These are phyloP conservation scores for Anabas testudineus DNA, from an alignment of 2,797 vertebrate species.

Conservation along the genomic window DNA sequence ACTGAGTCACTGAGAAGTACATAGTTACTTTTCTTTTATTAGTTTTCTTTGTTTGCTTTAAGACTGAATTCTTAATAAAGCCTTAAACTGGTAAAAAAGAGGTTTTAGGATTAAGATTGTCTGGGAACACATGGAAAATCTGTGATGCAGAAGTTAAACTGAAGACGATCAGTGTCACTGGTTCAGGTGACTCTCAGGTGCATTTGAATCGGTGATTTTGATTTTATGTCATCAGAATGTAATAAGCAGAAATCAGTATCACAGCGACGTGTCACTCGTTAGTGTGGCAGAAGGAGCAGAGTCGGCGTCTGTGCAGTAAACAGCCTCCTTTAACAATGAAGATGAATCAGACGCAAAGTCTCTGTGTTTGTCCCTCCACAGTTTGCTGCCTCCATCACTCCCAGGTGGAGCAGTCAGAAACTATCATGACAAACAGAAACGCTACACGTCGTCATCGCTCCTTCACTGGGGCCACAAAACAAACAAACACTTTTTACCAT, in stretches of 20 bases:
- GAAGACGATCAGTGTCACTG: too few species aligned
- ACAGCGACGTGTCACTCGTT: too few species aligned
- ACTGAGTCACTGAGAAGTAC: not conserved
- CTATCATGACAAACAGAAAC: conserved; percentile 36
- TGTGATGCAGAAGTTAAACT: too few species aligned
- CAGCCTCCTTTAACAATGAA: conserved; percentile 45
- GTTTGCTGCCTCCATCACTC: conserved; percentile 63
- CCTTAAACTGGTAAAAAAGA: conserved; percentile 6
- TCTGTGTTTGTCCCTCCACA: conserved; percentile 47
- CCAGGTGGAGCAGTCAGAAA: conserved; percentile 40
- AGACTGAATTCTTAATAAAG: conserved; percentile 9
- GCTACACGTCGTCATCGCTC: conserved; percentile 3
- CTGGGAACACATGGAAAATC: too few species aligned
- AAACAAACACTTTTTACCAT: conserved; percentile 44
- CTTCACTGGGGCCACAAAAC: conserved; percentile 50
- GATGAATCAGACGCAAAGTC: conserved; percentile 67
- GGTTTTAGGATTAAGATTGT: too few species aligned
- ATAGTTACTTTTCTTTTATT: not conserved
- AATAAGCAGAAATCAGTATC: not conserved
- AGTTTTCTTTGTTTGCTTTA: conserved; percentile 11
- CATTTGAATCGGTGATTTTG: not conserved
- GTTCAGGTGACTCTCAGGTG: too few species aligned
- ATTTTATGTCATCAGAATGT: not conserved
- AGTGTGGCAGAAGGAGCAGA: too few species aligned
- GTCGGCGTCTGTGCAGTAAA: conserved; percentile 1